A percentile compares a stretch with the other conserved stretches of the same genome.
Conservation (phyloP, 2,888 invertebrate genomes). For the Eremobia ochroleuca region DNA sequence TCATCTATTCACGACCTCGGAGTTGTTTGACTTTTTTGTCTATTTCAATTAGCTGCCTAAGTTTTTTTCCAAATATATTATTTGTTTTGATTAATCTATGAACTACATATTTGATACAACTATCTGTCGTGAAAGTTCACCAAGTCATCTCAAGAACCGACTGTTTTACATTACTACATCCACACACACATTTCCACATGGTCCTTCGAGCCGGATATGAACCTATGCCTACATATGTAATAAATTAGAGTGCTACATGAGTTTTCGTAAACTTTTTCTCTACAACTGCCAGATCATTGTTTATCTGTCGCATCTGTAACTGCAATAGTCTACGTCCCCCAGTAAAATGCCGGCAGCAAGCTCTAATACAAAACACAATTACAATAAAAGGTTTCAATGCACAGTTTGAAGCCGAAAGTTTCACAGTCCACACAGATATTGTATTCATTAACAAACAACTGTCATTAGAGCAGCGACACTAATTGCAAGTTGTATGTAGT, state of each 20-base stretch:
- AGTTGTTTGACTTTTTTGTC: background rate
- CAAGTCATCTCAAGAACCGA: background rate
- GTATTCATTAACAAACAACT: conserved; percentile 64
- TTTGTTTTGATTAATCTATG: too few species aligned
- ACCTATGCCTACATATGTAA: background rate
- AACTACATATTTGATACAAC: background rate
- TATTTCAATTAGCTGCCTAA: background rate
- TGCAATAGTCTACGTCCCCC: conserved; percentile 28
- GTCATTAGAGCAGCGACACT: conserved; percentile 60
- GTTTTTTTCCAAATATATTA: background rate
- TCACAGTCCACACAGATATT: conserved; percentile 52
- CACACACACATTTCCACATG: background rate
- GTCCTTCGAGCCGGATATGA: background rate
- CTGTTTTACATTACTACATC: background rate
- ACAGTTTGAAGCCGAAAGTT: conserved; percentile 53
- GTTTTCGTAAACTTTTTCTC: background rate
- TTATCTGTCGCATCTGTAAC: conserved; percentile 21
- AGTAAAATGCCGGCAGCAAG: conserved; percentile 51
- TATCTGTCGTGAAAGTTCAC: background rate
- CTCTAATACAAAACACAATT: conserved; percentile 58
- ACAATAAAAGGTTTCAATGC: conserved; percentile 64
- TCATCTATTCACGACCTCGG: background rate
- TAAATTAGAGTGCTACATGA: background rate
- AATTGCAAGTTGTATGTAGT: conserved; percentile 63
- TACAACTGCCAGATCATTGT: background rate